These are phyloP conservation scores for Beaufortia kweichowensis DNA, from an alignment of 2,113 vertebrate species.

Conservation along the genomic window DNA sequence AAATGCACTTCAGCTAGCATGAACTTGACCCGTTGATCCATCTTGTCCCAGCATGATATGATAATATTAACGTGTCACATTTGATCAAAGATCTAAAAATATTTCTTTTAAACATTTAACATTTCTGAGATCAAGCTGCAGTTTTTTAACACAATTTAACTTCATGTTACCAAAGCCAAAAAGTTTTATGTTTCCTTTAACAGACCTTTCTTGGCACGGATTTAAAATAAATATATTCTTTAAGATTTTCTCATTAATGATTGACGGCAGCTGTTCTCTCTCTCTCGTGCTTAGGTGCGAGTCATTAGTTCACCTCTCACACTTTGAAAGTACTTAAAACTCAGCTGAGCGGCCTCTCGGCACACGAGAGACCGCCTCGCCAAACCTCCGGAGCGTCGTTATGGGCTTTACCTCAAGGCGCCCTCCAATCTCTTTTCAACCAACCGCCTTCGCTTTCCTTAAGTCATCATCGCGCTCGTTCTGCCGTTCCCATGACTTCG, in stretches of 20 bases:
- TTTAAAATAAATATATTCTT: not conserved
- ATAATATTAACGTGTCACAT: no score
- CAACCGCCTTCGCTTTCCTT: not conserved
- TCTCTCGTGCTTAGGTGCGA: not conserved
- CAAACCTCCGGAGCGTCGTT: slow-evolving; percentile 3
- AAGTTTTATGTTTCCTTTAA: not conserved
- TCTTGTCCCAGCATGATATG: no score
- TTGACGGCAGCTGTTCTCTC: slow-evolving; percentile 23
- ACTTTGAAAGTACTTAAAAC: slow-evolving; percentile 46
- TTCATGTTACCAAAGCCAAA: not conserved
- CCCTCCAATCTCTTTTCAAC: slow-evolving; percentile 34
- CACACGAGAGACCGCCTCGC: slow-evolving; percentile 26
- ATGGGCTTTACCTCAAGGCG: slow-evolving; percentile 38
- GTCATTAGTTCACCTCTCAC: slow-evolving; percentile 49
- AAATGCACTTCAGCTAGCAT: no score
- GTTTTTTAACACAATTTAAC: no score
- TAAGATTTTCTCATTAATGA: not conserved
- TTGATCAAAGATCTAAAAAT: no score
- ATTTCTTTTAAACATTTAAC: no score
- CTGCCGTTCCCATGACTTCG: slow-evolving; percentile 33
- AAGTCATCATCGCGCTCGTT: slow-evolving; percentile 28
- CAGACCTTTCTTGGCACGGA: not conserved
- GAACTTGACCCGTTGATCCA: no score
- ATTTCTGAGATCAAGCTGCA: no score
- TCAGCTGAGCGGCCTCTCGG: slow-evolving; percentile 30